Base-by-base conservation (phyloP, 2,797 vertebrate species). In the Philypnodon macrostomus region DNA sequence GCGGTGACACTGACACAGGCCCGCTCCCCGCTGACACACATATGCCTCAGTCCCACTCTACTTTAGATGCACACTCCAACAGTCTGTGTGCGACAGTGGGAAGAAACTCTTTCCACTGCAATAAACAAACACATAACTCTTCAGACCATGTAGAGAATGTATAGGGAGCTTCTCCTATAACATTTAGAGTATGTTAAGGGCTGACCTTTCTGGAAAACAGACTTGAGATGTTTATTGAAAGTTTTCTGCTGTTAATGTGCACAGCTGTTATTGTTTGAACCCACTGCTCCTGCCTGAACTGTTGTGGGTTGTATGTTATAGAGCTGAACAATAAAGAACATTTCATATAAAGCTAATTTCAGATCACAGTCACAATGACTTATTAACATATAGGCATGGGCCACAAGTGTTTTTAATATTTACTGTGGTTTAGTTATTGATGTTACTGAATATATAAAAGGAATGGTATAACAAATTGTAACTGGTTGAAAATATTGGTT, bases 1-100 rank as follows among this genome's bases (percentile, higher is more conserved):
- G 48, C 53, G 51, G 48, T 70, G 70, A 73, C 70, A 77, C 45
- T 63, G 58, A 71, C 72, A 74, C 60, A 63, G 49, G n/a, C 46
- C 68, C 15, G 7, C 54, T 63, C 52, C 65, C 62, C 16, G 63
- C 76, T 72, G 67, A 68, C 63, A 61, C 59, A 67, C 73, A 77
- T 64, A 72, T 75, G 70, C 58, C 32, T 70, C 40, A 2, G 6
- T 50, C 42, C 16, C 31, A 14, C 34, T 29, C 53, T 18, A 51
- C 40, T 67, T 71, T 38, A 63, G 54, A 59, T 53, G 39, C 41
- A 71, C 63, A 69, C 34, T 31, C 32, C 17, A 30, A 36, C 37
- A 16, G 24, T 34, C 47, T 51, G 45, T 48, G 39, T 34, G n/a
- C n/a, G 45, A 46, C 29, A 46, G 30, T 32, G 44, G 30, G 30